These are phyloP conservation scores for Spisula subtruncata DNA, from an alignment of 2,888 invertebrate species.

Conservation along the genomic window DNA sequence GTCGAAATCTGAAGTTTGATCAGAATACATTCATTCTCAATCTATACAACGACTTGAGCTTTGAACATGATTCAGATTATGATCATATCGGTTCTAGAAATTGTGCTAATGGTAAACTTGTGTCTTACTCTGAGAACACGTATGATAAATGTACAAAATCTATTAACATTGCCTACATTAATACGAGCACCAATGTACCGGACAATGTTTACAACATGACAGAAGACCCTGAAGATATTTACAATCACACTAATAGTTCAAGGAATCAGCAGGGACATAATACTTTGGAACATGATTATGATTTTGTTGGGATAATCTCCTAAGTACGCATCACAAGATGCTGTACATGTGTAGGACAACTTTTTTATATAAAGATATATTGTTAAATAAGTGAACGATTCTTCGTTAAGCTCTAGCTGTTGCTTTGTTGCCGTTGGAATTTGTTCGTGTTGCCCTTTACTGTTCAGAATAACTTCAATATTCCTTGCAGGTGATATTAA, in stretches of 20 bases:
- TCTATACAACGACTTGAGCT: neutral
- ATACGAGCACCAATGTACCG: neutral
- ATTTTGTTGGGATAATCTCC: neutral
- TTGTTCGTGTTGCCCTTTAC: too few relatives aligned
- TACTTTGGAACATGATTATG: neutral
- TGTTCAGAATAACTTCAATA: too few relatives aligned
- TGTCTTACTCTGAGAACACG: neutral
- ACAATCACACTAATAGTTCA: neutral
- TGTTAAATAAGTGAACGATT: too few relatives aligned
- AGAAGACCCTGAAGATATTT: neutral
- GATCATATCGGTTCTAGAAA: neutral
- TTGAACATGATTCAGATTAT: neutral
- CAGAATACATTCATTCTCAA: neutral
- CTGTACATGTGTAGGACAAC: too few relatives aligned
- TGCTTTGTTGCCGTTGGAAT: too few relatives aligned
- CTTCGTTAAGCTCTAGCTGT: too few relatives aligned
- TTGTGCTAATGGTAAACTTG: neutral
- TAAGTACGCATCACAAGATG: too few relatives aligned
- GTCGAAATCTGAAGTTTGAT: neutral
- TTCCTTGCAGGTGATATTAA: too few relatives aligned
- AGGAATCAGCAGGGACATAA: neutral
- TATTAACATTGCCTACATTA: neutral
- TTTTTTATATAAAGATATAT: too few relatives aligned
- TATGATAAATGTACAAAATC: constrained; percentile 1
- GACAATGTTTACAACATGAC: neutral